phyloP scores from a whole-genome alignment of 2,113 vertebrate species.

The Petromus typicus region DNA sequence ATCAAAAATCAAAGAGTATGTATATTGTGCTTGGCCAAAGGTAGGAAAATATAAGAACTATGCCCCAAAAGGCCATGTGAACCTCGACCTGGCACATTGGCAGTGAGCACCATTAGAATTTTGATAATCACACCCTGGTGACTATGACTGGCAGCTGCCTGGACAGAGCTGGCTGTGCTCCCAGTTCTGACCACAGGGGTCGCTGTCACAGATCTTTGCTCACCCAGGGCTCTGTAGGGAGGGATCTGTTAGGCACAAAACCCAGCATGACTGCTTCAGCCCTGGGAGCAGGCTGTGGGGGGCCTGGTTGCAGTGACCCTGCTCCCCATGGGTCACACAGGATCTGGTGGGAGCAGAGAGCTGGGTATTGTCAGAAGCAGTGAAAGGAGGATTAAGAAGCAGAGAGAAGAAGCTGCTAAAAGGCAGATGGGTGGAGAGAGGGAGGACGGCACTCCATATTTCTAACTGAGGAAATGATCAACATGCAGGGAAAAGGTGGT shows the following conservation, averaged over 20 bases:
- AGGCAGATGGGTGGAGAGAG: neutral
- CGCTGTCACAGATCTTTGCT: neutral
- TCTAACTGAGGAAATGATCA: neutral
- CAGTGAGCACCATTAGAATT: neutral
- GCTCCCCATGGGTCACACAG: neutral
- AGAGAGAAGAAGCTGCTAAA: neutral
- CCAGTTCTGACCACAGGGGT: neutral
- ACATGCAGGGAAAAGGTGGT: neutral
- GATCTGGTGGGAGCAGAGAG: neutral
- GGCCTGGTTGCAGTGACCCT: neutral
- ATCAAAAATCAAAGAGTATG: neutral
- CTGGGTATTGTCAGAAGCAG: neutral
- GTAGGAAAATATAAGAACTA: neutral
- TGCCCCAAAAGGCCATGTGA: neutral
- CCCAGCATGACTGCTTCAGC: neutral
- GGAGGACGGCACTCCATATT: neutral
- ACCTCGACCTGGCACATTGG: neutral
- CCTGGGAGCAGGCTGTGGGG: neutral
- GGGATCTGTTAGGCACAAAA: neutral
- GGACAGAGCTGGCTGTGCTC: neutral
- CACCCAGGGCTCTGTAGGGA: neutral
- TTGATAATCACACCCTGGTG: neutral
- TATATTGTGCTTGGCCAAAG: neutral
- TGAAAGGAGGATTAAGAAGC: neutral
- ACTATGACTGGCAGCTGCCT: neutral